These are phyloP conservation scores for Phodopus roborovskii DNA, from an alignment of 2,113 vertebrate species.

Conservation along the genomic window DNA sequence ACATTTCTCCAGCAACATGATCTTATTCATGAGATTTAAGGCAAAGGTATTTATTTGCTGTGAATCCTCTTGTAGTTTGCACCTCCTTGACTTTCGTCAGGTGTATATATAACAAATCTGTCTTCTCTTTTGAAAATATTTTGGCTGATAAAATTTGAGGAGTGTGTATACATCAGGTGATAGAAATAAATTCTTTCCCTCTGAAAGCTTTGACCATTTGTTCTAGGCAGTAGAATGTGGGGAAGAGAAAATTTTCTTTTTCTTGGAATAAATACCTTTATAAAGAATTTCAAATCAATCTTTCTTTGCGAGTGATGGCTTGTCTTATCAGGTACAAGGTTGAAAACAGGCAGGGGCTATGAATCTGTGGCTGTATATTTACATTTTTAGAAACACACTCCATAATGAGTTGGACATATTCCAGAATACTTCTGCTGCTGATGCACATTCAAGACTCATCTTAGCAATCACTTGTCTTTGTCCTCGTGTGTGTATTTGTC, in stretches of 20 bases:
- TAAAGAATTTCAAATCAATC: constrained; percentile 24
- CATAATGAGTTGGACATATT: constrained; percentile 9
- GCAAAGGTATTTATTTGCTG: constrained; percentile 47
- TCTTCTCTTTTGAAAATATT: constrained; percentile 31
- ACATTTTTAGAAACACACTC: neutral
- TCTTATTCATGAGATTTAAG: constrained; percentile 47
- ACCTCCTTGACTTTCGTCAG: constrained; percentile 8
- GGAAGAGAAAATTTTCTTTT: constrained; percentile 33
- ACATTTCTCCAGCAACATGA: neutral
- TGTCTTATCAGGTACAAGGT: neutral
- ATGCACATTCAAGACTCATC: neutral
- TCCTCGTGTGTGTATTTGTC: constrained; percentile 24
- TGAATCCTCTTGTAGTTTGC: neutral
- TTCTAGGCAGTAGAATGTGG: neutral
- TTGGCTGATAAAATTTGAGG: constrained; percentile 20
- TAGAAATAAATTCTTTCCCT: neutral
- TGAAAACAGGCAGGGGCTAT: neutral
- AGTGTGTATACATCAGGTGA: constrained; percentile 6
- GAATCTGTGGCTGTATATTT: neutral
- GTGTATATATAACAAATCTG: neutral
- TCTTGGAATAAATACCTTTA: constrained; percentile 40
- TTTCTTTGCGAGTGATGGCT: neutral
- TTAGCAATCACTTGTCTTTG: constrained; percentile 44
- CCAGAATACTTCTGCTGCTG: constrained; percentile 43
- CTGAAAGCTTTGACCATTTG: constrained; percentile 21